phyloP scores from a whole-genome alignment of 2,113 vertebrate genomes.

The Paramisgurnus dabryanus region DNA sequence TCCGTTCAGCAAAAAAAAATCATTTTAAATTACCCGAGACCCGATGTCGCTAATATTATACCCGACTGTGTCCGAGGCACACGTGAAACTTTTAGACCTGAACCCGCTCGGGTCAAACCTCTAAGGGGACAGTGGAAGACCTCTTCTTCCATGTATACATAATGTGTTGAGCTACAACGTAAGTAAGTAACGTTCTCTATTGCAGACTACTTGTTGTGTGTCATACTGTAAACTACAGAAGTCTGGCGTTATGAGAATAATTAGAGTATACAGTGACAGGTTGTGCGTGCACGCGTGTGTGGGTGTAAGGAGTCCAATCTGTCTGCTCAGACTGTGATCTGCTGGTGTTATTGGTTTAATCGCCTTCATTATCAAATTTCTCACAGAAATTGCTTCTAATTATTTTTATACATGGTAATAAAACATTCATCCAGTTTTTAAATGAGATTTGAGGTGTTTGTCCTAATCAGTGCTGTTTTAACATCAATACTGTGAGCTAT shows the following conservation, averaged over 20 bases:
- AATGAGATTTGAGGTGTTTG: neutral
- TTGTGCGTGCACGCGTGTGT: slow-evolving; percentile 33
- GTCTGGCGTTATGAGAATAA: slow-evolving; percentile 20
- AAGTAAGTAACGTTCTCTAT: neutral
- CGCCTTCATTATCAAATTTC: slow-evolving; percentile 33
- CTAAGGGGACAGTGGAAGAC: no score
- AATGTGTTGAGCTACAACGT: neutral
- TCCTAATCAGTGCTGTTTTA: neutral
- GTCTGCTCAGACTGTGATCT: slow-evolving; percentile 46
- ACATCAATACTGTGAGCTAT: neutral
- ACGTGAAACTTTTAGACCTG: no score
- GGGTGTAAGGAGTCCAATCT: slow-evolving; percentile 59
- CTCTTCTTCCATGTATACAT: neutral
- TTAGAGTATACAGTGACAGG: slow-evolving; percentile 34
- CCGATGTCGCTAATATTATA: no score
- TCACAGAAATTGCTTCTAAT: slow-evolving; percentile 18
- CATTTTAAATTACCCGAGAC: no score
- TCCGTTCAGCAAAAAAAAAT: no score
- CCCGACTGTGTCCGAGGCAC: no score
- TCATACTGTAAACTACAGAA: neutral
- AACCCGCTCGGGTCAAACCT: no score
- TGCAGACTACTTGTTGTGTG: neutral
- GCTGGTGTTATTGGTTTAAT: slow-evolving; percentile 45
- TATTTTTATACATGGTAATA: neutral
- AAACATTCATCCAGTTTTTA: neutral